Evolutionary conservation across 2,113 vertebrate genomes (phyloP).

Genomic region (Mola mola): DNA sequence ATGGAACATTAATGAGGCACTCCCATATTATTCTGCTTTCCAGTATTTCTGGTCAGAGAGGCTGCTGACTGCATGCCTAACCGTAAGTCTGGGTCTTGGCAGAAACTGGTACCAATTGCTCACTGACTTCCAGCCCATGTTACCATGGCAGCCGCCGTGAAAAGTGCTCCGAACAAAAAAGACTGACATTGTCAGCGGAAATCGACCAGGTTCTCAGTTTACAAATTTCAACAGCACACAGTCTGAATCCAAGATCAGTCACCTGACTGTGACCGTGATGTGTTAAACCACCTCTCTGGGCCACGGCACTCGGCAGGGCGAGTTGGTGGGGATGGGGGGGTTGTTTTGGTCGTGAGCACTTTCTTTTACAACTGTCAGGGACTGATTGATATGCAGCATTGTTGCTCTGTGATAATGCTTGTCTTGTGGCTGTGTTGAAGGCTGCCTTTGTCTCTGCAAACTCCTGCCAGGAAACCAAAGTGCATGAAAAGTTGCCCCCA

Average conservation of each 20-base stretch:
- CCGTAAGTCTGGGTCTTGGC: conserved; percentile 78
- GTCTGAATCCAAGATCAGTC: conserved; percentile 48
- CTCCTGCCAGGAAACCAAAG: conserved; percentile 73
- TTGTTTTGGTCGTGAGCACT: conserved; percentile 66
- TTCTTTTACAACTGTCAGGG: conserved; percentile 58
- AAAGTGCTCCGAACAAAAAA: conserved; percentile 80
- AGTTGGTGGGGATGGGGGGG: conserved; percentile 7
- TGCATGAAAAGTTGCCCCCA: conserved; percentile 73
- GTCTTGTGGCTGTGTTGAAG: conserved; percentile 76
- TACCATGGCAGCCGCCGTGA: conserved; percentile 85
- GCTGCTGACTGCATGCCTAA: conserved; percentile 75
- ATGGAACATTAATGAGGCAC: conserved; percentile 53
- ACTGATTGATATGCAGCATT: conserved; percentile 85
- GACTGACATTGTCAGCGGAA: conserved; percentile 80
- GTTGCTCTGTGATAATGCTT: conserved; percentile 75
- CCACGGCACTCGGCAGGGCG: conserved; percentile 32
- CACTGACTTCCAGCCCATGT: conserved; percentile 81
- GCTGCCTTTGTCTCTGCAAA: conserved; percentile 74
- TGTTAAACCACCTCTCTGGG: conserved; percentile 47
- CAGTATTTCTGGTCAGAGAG: conserved; percentile 55
- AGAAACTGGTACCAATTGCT: conserved; percentile 84
- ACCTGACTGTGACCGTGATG: conserved; percentile 43
- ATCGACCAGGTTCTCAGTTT: conserved; percentile 75
- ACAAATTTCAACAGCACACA: conserved; percentile 63
- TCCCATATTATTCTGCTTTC: conserved; percentile 49